A percentile compares a stretch with the other conserved stretches of the same genome.
These are phyloP conservation scores for Hololepta plana DNA, from an alignment of 2,888 invertebrate genomes.

Conservation along the genomic window DNA sequence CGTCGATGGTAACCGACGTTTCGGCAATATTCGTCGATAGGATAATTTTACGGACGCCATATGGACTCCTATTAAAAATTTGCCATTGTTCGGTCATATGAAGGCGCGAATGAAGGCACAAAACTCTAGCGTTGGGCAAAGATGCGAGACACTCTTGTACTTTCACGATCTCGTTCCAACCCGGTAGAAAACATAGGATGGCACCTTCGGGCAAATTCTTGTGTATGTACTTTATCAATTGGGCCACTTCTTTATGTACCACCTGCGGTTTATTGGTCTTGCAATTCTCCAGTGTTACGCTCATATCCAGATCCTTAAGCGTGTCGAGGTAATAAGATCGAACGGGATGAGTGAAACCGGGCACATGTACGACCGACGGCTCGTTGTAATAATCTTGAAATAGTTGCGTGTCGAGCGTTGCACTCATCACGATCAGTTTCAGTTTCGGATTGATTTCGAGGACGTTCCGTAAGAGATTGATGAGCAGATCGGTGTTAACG, in stretches of 20 bases:
- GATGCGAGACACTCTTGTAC: slow-evolving; percentile 16
- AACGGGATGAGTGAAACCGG: slow-evolving; percentile 40
- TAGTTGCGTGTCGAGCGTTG: slow-evolving; percentile 43
- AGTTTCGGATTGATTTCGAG: slow-evolving; percentile 33
- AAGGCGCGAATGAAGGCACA: slow-evolving; percentile 31
- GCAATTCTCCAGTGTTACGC: slow-evolving; percentile 21
- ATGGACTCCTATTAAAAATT: slow-evolving; percentile 34
- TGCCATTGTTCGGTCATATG: slow-evolving; percentile 37
- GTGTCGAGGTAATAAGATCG: slow-evolving; percentile 37
- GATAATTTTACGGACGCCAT: slow-evolving; percentile 43
- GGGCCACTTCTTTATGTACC: slow-evolving; percentile 30
- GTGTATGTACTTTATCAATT: slow-evolving; percentile 36
- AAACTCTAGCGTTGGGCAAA: slow-evolving; percentile 11
- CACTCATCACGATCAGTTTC: slow-evolving; percentile 53
- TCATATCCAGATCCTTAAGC: slow-evolving; percentile 22
- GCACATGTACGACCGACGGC: slow-evolving; percentile 22
- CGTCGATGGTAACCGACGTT: slow-evolving; percentile 55
- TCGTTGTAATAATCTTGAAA: slow-evolving; percentile 36
- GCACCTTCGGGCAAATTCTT: slow-evolving; percentile 40
- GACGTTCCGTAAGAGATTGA: slow-evolving; percentile 38
- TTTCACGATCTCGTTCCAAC: slow-evolving; percentile 50
- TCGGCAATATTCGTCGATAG: slow-evolving; percentile 54
- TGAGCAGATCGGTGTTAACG: slow-evolving; percentile 45
- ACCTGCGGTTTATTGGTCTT: slow-evolving; percentile 23
- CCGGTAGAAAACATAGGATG: slow-evolving; percentile 56